Evolutionary conservation across 2,797 vertebrate genomes (phyloP), one percentile per base, ranked within the genome.

Genomic region (Scleropages formosus): DNA sequence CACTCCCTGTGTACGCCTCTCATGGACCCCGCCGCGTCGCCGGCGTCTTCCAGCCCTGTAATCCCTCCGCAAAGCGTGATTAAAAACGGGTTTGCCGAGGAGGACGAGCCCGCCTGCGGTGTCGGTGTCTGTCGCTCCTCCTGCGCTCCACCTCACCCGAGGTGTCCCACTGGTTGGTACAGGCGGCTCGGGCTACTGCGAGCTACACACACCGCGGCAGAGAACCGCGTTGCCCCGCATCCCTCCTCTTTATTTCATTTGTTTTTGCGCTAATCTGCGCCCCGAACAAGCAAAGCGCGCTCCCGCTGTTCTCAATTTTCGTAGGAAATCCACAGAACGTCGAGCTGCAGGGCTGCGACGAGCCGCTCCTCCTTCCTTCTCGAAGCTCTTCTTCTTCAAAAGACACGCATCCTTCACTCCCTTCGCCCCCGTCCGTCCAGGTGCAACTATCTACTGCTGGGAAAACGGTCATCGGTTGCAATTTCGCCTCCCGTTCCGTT

Each of bases 21-120:
- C 87, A 85, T 83, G 86, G 85, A 85, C 90, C 88, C 89, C 90
- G 85, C 90, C 91, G 90, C 79, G 80, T 83, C 85, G 85, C 82
- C 83, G n/a, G n/a, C n/a, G 80, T 80, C 65, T 72, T 72, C 68
- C 73, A 68, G 80, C 82, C 80, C 82, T 71, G 75, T 74, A 64
- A 27, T 83, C 78, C 80, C 76, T 80, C 31, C 6, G 72, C 74
- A 63, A 63, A 73, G 77, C 78, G 70, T 22, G 80, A 74, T 16
- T 80, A 18, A 13, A n/a, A 58, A 58, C 12, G 53, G 53, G 12
- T 58, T 58, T 58, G 18, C 31, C 6, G 6, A 39, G 31, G 6
- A 39, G 31, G 31, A 39, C 6, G 31, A 39, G 31, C 31, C 6
- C 31, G 31, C 31, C 31, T 31, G 31, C 31, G 31, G 31, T 2